phyloP scores from a whole-genome alignment of 2,113 vertebrate genomes.

The Mandrillus leucophaeus region DNA sequence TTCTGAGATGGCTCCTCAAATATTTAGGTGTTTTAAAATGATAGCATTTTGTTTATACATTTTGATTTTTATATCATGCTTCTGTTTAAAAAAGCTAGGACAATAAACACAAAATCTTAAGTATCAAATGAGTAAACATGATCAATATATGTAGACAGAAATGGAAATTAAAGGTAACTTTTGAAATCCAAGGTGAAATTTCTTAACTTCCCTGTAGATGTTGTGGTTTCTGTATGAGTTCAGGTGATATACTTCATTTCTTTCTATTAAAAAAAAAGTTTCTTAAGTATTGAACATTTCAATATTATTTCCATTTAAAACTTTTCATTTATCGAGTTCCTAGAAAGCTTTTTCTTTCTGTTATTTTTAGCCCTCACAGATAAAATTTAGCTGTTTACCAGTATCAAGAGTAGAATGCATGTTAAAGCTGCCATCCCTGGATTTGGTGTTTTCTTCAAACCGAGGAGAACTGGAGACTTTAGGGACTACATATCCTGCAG shows the following conservation, averaged over 20 bases:
- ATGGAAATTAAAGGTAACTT: background rate
- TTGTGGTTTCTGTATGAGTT: conserved; percentile 98
- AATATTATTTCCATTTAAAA: background rate
- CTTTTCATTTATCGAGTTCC: background rate
- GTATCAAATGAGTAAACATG: background rate
- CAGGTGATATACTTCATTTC: conserved; percentile 87
- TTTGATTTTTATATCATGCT: background rate
- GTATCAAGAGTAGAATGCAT: conserved; percentile 99
- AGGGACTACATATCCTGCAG: conserved; percentile 84
- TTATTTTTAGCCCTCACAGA: conserved; percentile 94
- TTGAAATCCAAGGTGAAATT: background rate
- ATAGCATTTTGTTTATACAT: background rate
- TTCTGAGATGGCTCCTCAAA: background rate
- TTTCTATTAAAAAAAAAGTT: too few species aligned
- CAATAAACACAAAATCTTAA: background rate
- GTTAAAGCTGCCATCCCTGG: conserved; percentile 97
- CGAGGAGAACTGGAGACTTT: conserved; percentile 94
- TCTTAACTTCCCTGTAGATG: conserved; percentile 93
- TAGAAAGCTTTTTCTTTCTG: conserved; percentile 39
- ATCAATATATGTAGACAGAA: background rate
- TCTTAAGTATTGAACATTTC: background rate
- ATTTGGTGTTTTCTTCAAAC: conserved; percentile 99
- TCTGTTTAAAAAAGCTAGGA: conserved; percentile 33
- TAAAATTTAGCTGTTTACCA: conserved; percentile 98
- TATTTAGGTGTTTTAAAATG: conserved; percentile 14